Percentiles rank a stretch among this genome's conserved stretches.
Evolutionary conservation across 2,888 invertebrate species (phyloP).

Genomic region (Agapostemon virescens): DNA sequence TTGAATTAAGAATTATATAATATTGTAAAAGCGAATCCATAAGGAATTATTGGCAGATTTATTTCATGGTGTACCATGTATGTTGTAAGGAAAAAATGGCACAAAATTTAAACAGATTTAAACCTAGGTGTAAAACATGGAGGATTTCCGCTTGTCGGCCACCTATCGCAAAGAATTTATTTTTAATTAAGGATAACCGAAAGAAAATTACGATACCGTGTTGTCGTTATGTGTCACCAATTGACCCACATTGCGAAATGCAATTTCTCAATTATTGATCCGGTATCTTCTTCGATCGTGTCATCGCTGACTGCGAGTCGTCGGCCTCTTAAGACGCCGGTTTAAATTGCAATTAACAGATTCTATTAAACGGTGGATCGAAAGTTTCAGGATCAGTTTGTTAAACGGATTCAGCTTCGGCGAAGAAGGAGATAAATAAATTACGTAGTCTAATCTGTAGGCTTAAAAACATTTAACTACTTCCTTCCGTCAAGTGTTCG

Average conservation of each 20-base stretch:
- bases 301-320: slow-evolving; percentile 43
- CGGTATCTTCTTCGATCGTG: slow-evolving; percentile 40
- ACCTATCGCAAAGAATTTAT: slow-evolving; percentile 44
- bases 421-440: not conserved
- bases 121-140: not conserved
- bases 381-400: not conserved
- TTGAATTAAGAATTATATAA: too few relatives aligned
- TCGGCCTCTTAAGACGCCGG: slow-evolving; percentile 35
- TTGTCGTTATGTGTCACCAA: slow-evolving; percentile 40
- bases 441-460: not conserved
- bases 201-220: slow-evolving; percentile 53
- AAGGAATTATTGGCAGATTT: not conserved
- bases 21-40: not conserved
- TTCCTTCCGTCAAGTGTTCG: not conserved
- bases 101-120: not conserved
- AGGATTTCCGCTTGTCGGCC: slow-evolving; percentile 34
- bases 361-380: slow-evolving; percentile 20
- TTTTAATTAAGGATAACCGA: slow-evolving; percentile 53
- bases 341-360: slow-evolving; percentile 44
- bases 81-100: not conserved
- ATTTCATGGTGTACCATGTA: too few relatives aligned
- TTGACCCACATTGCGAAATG: slow-evolving; percentile 58
- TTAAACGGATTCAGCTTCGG: not conserved
- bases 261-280: slow-evolving; percentile 63
- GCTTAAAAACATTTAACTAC: not conserved